Conservation (phyloP, 2,888 invertebrate genomes). For the Thymelicus acteon region DNA sequence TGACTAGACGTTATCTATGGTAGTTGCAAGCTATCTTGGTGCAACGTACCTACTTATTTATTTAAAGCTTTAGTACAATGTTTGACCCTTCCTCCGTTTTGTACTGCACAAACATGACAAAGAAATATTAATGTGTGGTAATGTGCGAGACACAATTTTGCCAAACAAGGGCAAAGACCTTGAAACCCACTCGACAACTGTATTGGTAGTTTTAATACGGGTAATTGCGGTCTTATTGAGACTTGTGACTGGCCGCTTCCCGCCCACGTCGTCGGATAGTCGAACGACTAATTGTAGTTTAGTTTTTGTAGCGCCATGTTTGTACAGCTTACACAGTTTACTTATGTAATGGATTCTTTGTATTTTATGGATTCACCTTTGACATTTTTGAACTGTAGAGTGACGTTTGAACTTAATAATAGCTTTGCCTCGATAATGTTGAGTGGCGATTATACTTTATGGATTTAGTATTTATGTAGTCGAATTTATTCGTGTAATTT, state of each 20-base stretch:
- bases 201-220: slow-evolving; percentile 76
- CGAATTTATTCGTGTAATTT: too few relatives aligned
- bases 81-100: slow-evolving; percentile 22
- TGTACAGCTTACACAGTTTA: slow-evolving; percentile 11
- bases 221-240: slow-evolving; percentile 79
- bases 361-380: slow-evolving; percentile 1
- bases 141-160: slow-evolving; percentile 65
- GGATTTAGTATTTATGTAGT: too few relatives aligned
- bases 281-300: slow-evolving; percentile 46
- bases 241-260: slow-evolving; percentile 59
- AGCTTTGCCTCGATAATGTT: too few relatives aligned
- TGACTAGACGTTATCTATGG: not conserved
- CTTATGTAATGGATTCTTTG: slow-evolving; percentile 8
- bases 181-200: slow-evolving; percentile 69
- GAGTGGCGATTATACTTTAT: too few relatives aligned
- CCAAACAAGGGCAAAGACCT: slow-evolving; percentile 74
- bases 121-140: slow-evolving; percentile 58
- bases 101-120: slow-evolving; percentile 47
- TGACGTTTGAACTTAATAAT: not conserved
- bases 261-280: slow-evolving; percentile 62
- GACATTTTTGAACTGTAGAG: not conserved
- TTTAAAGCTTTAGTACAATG: slow-evolving; percentile 24
- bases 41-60: slow-evolving; percentile 20
- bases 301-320: slow-evolving; percentile 42
- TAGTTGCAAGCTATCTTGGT: slow-evolving; percentile 6